A percentile compares a stretch with the other conserved stretches of the same genome.
Evolutionary conservation across 2,113 vertebrate genomes (phyloP).

Genomic region (Proteles cristata): DNA sequence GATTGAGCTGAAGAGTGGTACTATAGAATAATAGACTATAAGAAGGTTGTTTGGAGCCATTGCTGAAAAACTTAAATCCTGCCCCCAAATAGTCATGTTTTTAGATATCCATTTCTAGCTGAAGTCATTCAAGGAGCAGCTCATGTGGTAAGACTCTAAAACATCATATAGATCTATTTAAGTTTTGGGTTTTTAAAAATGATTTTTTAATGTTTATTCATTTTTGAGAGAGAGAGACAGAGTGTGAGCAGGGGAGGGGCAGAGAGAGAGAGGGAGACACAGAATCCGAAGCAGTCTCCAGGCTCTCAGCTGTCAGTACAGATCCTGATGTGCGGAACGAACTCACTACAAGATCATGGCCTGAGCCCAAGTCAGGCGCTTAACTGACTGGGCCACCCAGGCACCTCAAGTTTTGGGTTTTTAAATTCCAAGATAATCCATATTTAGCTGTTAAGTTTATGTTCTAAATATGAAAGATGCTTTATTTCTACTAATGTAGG

Average conservation of each 20-base stretch:
- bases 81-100: not conserved
- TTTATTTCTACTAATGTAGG: not conserved
- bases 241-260: not conserved
- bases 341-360: not conserved
- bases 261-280: not conserved
- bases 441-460: not conserved
- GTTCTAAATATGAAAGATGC: constrained; percentile 14
- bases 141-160: not conserved
- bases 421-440: not conserved
- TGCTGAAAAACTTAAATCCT: not conserved
- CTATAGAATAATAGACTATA: not conserved
- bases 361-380: not conserved
- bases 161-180: not conserved
- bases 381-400: not conserved
- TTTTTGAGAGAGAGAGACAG: not conserved
- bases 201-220: not conserved
- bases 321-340: not conserved
- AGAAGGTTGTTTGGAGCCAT: not conserved
- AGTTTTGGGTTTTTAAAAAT: constrained; percentile 10
- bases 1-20: not conserved
- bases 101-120: not conserved
- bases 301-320: not conserved
- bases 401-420: not conserved
- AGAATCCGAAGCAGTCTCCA: not conserved
- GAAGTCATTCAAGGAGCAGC: not conserved